phyloP scores from a whole-genome alignment of 2,797 vertebrate species.

The Menidia menidia region DNA sequence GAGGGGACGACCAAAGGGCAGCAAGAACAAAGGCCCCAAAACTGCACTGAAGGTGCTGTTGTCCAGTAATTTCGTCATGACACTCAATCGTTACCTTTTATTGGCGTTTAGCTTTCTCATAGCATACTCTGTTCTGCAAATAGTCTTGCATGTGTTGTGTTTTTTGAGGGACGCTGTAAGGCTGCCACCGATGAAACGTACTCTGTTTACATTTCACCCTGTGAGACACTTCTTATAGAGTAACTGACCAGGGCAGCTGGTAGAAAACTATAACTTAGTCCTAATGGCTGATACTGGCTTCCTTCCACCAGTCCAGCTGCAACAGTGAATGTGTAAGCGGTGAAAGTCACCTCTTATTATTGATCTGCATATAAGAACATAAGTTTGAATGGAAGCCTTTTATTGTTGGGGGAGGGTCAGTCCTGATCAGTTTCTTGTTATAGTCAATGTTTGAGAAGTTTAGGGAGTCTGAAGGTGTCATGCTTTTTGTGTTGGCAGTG shows the following conservation, averaged over 20 bases:
- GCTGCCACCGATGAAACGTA: constrained; percentile 21
- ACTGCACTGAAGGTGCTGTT: constrained; percentile 75
- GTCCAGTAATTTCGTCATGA: not conserved
- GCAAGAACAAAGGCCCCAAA: constrained; percentile 83
- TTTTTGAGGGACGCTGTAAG: not conserved
- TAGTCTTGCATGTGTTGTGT: not conserved
- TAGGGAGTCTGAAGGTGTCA: not conserved
- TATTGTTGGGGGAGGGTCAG: not conserved
- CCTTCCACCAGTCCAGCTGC: not conserved
- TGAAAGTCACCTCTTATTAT: not conserved
- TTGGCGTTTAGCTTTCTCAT: not conserved
- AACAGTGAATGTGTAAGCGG: not conserved
- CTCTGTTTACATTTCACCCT: constrained; percentile 6
- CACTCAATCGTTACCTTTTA: not conserved
- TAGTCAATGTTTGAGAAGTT: constrained; percentile 1
- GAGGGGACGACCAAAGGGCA: constrained; percentile 85
- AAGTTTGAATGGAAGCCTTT: not conserved
- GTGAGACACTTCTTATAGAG: not conserved
- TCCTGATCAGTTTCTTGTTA: not conserved
- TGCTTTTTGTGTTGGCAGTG: no score
- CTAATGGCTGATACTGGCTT: not conserved
- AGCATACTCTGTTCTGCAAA: not conserved
- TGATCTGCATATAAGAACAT: not conserved
- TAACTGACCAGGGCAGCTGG: not conserved
- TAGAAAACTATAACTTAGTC: not conserved